A percentile compares a stretch with the other conserved stretches of the same genome.
These are phyloP conservation scores for Rhagium mordax DNA, from an alignment of 2,888 invertebrate species.

Conservation along the genomic window DNA sequence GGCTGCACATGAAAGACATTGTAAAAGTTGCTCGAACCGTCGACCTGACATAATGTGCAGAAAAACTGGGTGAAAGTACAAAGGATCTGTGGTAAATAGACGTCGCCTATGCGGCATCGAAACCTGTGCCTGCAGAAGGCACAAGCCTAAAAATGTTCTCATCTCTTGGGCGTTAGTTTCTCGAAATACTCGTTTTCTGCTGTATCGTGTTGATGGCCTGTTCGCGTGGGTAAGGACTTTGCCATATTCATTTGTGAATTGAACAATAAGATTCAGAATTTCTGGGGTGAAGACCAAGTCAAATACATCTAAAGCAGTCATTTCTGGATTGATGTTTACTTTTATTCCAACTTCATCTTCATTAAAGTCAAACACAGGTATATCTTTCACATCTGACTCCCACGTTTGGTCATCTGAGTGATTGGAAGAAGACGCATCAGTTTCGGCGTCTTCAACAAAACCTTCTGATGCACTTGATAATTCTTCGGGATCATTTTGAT, in stretches of 20 bases:
- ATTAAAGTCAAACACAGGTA: neutral
- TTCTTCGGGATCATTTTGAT: neutral
- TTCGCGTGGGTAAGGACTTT: neutral
- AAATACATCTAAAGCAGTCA: neutral
- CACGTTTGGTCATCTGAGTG: neutral
- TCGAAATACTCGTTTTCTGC: too few species aligned
- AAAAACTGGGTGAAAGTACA: slow-evolving; percentile 37
- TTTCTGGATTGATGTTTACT: neutral
- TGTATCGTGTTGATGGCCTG: neutral
- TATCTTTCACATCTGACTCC: neutral
- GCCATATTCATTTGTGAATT: neutral
- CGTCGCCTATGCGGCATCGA: slow-evolving; percentile 23
- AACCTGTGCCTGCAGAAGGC: slow-evolving; percentile 39
- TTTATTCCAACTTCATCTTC: neutral
- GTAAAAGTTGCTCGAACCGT: slow-evolving; percentile 39
- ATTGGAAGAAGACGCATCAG: neutral
- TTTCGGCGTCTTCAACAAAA: neutral
- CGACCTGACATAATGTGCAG: slow-evolving; percentile 33
- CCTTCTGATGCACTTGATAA: neutral
- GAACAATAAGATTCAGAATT: neutral
- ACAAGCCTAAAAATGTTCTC: slow-evolving; percentile 43
- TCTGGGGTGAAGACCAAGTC: neutral
- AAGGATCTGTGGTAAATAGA: slow-evolving; percentile 26
- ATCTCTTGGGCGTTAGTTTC: slow-evolving; percentile 28
- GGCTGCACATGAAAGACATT: slow-evolving; percentile 22